Base-by-base conservation (phyloP, 2,888 invertebrate genomes). In the Trissolcus brochymenae region DNA sequence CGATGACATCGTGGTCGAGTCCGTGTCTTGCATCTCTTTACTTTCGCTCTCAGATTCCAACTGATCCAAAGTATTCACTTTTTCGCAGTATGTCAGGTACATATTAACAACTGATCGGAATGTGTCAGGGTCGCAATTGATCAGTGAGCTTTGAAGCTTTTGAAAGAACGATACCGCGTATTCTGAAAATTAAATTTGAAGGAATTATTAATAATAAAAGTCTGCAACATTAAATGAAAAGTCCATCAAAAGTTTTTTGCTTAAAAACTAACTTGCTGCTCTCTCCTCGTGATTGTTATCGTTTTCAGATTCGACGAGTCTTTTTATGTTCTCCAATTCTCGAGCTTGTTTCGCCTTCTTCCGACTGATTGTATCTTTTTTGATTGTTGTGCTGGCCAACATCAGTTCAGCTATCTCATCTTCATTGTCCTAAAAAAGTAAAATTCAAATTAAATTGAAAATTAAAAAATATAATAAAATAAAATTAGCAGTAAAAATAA, bases 401-500 rank as follows among this genome's bases (percentile, higher is more conserved):
- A 92, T 91, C 62, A 92, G 86, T 54, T 91, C 91, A 71, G 91
- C 91, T 60, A 92, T 90, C 85, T 92, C 92, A 65, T 91, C 91
- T 81, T 91, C 90, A 83, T 92, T 92, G 82, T 92, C 92, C 90
- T 91, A 9, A 16, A 79, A 78, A 14, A 11, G 2, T 3, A 19
- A 19, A 14, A 46, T 6, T 14, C 14, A 46, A 46, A 14, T 9
- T 7, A 11, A 46, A 14, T 35, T 46, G n/a, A 14, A 46, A 16
- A 46, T 14, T 43, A n/a, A 11, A n/a, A 43, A 9, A 43, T 43
- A 9, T 11, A n/a, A 3, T 1, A 13, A 41, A 41, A 3, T 43
- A 43, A 43, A 43, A 43, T 43, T 2, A 3, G 2, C 41, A 41
- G 4, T 41, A 1, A 43, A 43, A 43, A 51, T 13, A 49, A 6